These are phyloP conservation scores for Lysandra coridon DNA, from an alignment of 2,888 invertebrate species.

Conservation along the genomic window DNA sequence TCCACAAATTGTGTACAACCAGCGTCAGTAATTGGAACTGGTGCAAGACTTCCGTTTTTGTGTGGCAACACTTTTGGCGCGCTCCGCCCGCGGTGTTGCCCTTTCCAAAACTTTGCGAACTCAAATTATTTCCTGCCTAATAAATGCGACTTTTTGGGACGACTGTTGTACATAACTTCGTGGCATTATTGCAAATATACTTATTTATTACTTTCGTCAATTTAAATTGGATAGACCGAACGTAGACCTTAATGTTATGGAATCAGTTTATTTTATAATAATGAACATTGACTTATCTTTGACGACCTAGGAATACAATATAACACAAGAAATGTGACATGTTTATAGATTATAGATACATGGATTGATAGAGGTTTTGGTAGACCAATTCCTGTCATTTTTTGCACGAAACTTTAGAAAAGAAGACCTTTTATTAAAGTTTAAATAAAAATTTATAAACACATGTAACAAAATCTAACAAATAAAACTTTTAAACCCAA, in stretches of 20 bases:
- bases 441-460: neutral
- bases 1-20: neutral
- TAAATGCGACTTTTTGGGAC: slow-evolving; percentile 4
- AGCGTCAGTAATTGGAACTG: slow-evolving; percentile 2
- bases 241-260: no score
- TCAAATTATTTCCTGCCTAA: neutral
- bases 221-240: neutral
- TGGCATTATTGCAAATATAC: neutral
- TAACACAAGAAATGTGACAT: no score
- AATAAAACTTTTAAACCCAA: neutral
- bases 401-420: neutral
- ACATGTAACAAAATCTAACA: neutral
- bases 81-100: neutral
- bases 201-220: neutral
- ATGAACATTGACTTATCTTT: no score
- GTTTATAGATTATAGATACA: no score
- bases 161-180: neutral
- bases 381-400: no score
- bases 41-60: neutral
- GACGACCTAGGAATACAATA: no score
- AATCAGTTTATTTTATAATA: no score
- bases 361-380: no score
- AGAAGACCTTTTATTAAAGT: no score
- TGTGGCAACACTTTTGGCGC: slow-evolving; percentile 6
- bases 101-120: neutral